phyloP scores from a whole-genome alignment of 2,113 vertebrate genomes.

The Centrocercus urophasianus region DNA sequence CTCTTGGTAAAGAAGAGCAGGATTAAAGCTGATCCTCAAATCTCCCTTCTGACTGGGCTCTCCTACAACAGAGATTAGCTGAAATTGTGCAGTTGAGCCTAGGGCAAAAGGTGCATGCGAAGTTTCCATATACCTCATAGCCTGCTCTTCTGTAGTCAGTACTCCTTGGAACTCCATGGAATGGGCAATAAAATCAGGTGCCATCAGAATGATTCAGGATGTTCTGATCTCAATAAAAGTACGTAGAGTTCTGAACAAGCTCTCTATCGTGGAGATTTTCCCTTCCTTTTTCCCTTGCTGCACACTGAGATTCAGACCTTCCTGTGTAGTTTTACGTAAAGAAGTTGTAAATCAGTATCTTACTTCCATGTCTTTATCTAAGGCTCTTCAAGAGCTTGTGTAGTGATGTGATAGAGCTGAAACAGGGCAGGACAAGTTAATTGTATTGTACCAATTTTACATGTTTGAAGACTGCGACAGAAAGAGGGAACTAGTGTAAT shows the following conservation, averaged over 20 bases:
- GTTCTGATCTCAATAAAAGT: neutral
- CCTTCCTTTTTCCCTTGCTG: neutral
- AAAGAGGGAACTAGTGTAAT: neutral
- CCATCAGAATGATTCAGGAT: neutral
- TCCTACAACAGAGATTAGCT: constrained; percentile 2
- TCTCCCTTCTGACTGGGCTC: neutral
- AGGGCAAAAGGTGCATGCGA: neutral
- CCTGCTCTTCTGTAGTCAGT: neutral
- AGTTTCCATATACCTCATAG: neutral
- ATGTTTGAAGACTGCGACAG: neutral
- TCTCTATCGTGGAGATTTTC: neutral
- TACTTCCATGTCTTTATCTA: neutral
- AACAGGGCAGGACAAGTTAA: neutral
- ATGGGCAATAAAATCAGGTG: neutral
- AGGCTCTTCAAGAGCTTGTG: neutral
- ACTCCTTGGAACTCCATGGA: neutral
- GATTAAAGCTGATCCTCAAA: neutral
- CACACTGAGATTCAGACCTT: neutral
- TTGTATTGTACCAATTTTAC: neutral
- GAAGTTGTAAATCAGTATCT: neutral
- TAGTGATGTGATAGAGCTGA: neutral
- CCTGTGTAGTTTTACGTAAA: neutral
- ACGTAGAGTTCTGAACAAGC: neutral
- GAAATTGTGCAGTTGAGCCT: neutral
- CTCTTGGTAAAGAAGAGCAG: neutral